Evolutionary conservation across 2,888 invertebrate genomes (phyloP), one percentile per base, ranked within the genome.

Genomic region (Camponotus fellah): DNA sequence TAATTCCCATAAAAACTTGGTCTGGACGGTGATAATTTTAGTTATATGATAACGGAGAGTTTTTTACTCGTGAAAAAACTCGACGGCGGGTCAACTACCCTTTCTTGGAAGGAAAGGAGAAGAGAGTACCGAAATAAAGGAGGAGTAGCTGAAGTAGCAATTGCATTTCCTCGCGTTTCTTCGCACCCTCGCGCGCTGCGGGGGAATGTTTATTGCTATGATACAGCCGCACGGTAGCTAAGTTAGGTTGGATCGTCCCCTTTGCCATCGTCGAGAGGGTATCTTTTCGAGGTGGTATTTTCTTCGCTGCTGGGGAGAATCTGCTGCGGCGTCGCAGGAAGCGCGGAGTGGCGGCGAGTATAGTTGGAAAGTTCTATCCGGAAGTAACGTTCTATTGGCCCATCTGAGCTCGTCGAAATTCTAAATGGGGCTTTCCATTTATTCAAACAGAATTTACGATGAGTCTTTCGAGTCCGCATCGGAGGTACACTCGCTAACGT

Each of bases 181-280:
- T 82, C 65, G 43, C 64, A 21, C 43, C 79, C 74, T 79, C 21
- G 21, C 81, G 60, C 64, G 65, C 64, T 56, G 79, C 65, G 72
- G 74, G 88, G 84, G 88, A 84, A 90, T 88, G 90, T 91, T 91
- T 91, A 91, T 91, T 90, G 89, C 88, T 74, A 85, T 71, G 86
- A 87, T 83, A 79, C 77, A 56, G 74, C 65, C 79, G 71, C 75
- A 46, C 49, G 79, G 83, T 82, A 81, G 89, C 88, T 87, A 84
- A 77, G 83, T 81, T 81, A 75, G 80, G 65, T 60, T 34, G 32
- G 71, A 85, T 90, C 85, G 87, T 88, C 88, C 76, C 86, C 83
- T 89, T 88, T 82, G 85, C 89, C 85, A 88, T 85, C 85, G 21
- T 60, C 46, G 62, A 46, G 79, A 69, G 64, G 32, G 68, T 68